phyloP scores from a whole-genome alignment of 2,888 invertebrate genomes.

The Tipula unca region DNA sequence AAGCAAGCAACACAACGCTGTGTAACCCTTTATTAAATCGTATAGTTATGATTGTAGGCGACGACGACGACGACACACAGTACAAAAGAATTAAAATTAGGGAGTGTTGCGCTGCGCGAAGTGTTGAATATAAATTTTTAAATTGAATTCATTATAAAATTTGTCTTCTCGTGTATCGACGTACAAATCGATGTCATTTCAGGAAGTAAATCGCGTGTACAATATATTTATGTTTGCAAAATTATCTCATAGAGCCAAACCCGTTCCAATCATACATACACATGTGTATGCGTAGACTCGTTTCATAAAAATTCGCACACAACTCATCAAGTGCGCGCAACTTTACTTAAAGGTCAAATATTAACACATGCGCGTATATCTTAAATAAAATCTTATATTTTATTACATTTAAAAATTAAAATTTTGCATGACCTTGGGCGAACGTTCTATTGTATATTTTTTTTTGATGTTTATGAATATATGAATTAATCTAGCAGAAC shows the following conservation, averaged over 20 bases:
- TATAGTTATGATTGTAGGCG: neutral
- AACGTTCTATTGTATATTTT: neutral
- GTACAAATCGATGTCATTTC: neutral
- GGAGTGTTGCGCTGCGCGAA: neutral
- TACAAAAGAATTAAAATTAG: neutral
- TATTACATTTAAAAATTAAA: neutral
- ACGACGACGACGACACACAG: neutral
- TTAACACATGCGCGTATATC: neutral
- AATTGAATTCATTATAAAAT: neutral
- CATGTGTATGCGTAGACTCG: neutral
- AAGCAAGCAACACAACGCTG: neutral
- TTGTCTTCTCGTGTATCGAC: neutral
- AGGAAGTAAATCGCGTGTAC: neutral
- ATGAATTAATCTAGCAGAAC: neutral
- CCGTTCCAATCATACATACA: neutral
- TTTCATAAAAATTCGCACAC: too few relatives aligned
- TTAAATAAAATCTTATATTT: neutral
- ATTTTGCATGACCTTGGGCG: neutral
- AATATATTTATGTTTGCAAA: neutral
- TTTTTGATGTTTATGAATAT: neutral
- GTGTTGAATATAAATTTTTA: neutral
- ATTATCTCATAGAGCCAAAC: neutral
- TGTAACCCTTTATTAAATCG: conserved; percentile 14
- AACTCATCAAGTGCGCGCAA: neutral
- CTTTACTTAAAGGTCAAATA: neutral